These are phyloP conservation scores for Listronotus bonariensis DNA, from an alignment of 1,140 invertebrate species.

Conservation along the genomic window DNA sequence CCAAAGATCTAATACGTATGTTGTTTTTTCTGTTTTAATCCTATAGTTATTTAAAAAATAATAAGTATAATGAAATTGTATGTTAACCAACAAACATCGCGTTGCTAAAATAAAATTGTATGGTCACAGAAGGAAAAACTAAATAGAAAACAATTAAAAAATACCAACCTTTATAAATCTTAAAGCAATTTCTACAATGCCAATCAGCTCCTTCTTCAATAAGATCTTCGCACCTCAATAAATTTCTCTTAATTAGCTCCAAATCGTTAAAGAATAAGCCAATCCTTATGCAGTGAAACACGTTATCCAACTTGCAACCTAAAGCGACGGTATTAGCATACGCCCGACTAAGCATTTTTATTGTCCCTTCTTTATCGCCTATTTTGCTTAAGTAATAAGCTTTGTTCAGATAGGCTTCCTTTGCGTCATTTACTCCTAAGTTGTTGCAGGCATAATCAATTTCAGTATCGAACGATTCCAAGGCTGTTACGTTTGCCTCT, in stretches of 20 bases:
- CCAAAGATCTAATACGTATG: too few relatives aligned
- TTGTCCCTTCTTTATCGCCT: conserved; percentile 83
- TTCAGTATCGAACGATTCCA: conserved; percentile 80
- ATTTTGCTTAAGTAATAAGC: conserved; percentile 94
- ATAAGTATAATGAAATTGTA: too few relatives aligned
- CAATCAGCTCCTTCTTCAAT: conserved; percentile 98
- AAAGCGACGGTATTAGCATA: conserved; percentile 89
- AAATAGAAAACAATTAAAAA: background rate
- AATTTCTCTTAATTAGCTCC: conserved; percentile 58
- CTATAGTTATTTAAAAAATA: too few relatives aligned
- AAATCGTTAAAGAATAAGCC: conserved; percentile 89
- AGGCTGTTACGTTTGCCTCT: conserved; percentile 75
- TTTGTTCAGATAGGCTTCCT: conserved; percentile 84
- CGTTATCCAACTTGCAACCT: conserved; percentile 84
- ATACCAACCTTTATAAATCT: conserved; percentile 84
- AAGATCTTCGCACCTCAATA: conserved; percentile 53
- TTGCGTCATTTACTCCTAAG: conserved; percentile 83
- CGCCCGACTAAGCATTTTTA: conserved; percentile 76
- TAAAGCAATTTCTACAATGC: conserved; percentile 94
- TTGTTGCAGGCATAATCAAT: conserved; percentile 92
- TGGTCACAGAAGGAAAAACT: too few relatives aligned
- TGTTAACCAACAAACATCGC: too few relatives aligned
- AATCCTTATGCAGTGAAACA: conserved; percentile 87
- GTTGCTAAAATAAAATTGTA: too few relatives aligned
- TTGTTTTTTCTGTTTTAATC: too few relatives aligned